phyloP scores from a whole-genome alignment of 2,113 vertebrate genomes.

The Cyprinodon brontotheroides region DNA sequence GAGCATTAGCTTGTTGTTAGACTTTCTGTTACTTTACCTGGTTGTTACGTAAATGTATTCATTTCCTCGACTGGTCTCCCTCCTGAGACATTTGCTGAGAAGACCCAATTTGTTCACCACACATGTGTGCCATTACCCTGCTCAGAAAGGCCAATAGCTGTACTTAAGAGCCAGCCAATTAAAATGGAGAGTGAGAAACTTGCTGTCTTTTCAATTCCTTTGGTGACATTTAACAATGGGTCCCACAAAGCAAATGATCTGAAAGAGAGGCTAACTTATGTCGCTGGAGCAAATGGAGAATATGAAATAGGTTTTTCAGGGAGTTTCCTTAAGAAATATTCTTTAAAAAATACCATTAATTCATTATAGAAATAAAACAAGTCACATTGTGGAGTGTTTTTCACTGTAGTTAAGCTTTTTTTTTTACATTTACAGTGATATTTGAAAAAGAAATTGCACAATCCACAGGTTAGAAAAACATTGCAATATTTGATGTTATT shows the following conservation, averaged over 20 bases:
- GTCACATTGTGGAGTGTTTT: no score
- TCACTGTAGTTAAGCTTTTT: no score
- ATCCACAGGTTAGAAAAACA: no score
- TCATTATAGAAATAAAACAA: neutral
- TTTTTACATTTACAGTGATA: no score
- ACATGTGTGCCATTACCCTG: neutral
- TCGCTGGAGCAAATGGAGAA: neutral
- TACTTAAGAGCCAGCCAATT: neutral
- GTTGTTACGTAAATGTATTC: neutral
- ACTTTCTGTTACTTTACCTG: neutral
- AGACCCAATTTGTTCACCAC: neutral
- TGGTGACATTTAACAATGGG: neutral
- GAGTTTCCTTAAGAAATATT: neutral
- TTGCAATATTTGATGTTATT: no score
- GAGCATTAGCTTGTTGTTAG: neutral
- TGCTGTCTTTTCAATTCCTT: neutral
- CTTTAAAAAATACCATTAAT: neutral
- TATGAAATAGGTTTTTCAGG: neutral
- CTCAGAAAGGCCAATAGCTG: neutral
- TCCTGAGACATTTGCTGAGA: neutral
- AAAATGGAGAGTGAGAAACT: neutral
- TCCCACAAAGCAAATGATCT: neutral
- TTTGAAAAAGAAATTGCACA: no score
- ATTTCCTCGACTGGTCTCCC: neutral
- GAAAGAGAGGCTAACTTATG: neutral